phyloP scores from a whole-genome alignment of 2,797 vertebrate genomes.

The Microctenopoma lineatum region DNA sequence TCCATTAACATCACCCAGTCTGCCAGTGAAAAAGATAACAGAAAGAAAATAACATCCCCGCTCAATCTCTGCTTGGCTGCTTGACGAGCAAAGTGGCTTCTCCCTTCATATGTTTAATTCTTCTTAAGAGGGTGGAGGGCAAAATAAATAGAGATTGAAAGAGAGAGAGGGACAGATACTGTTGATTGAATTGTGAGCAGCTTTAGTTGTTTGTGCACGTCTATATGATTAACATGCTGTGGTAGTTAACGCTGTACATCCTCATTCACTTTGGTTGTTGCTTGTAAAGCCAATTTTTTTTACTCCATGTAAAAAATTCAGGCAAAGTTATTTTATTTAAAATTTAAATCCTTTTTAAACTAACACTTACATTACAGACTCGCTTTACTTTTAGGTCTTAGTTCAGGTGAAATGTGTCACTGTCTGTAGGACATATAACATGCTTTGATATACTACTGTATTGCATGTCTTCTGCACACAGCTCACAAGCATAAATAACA shows the following conservation, averaged over 20 bases:
- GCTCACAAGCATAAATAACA: slow-evolving; percentile 20
- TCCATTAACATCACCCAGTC: slow-evolving; percentile 67
- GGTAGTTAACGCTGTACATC: slow-evolving; percentile 8
- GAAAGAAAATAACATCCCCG: slow-evolving; percentile 61
- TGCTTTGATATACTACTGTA: not conserved
- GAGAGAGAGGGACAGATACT: slow-evolving; percentile 6
- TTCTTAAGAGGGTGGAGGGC: slow-evolving; percentile 24
- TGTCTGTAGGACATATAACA: slow-evolving; percentile 2
- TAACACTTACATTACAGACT: slow-evolving; percentile 9
- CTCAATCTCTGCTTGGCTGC: slow-evolving; percentile 58
- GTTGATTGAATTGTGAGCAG: slow-evolving; percentile 48
- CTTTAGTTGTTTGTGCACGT: slow-evolving; percentile 35
- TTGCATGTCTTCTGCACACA: not conserved
- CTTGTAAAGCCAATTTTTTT: slow-evolving; percentile 29
- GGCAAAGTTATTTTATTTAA: not conserved
- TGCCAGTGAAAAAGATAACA: slow-evolving; percentile 70
- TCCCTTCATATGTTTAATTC: slow-evolving; percentile 52
- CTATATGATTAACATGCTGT: slow-evolving; percentile 36
- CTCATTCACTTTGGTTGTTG: slow-evolving; percentile 16
- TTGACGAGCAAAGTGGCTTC: slow-evolving; percentile 53
- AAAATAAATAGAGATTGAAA: slow-evolving; percentile 25
- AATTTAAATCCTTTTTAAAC: slow-evolving; percentile 1
- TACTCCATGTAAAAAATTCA: slow-evolving; percentile 1
- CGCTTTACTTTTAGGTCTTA: too few species aligned
- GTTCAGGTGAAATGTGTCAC: slow-evolving; percentile 1